Evolutionary conservation across 2,888 invertebrate genomes (phyloP).

Genomic region (Abrostola tripartita): DNA sequence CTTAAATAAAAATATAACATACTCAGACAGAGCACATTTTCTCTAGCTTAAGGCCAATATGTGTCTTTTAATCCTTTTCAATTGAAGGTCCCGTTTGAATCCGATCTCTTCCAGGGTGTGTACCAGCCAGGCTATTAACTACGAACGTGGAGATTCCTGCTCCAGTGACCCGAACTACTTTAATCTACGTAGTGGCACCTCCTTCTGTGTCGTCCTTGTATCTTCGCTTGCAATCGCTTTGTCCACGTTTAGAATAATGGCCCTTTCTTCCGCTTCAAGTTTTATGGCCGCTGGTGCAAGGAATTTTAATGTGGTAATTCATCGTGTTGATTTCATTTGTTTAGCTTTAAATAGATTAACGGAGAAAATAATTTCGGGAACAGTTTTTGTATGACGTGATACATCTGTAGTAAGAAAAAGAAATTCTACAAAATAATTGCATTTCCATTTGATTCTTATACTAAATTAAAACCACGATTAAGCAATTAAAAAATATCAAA

Average conservation of each 20-base stretch:
- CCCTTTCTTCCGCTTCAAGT: not conserved
- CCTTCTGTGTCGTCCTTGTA: conserved; percentile 4
- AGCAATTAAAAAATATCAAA: too few relatives aligned
- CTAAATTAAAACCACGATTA: too few relatives aligned
- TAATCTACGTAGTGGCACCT: conserved; percentile 24
- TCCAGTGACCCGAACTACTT: conserved; percentile 28
- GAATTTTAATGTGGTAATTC: not conserved
- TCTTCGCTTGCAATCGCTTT: conserved; percentile 7
- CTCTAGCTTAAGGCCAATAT: not conserved
- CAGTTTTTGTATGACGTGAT: too few relatives aligned
- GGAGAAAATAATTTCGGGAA: too few relatives aligned
- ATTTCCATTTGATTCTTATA: too few relatives aligned
- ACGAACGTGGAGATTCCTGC: conserved; percentile 11
- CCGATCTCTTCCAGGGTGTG: conserved; percentile 1
- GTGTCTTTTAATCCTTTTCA: not conserved
- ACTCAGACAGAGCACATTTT: not conserved
- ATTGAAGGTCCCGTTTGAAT: conserved; percentile 10
- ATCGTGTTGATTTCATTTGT: not conserved
- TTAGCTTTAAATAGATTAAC: not conserved
- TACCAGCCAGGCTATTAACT: conserved; percentile 39
- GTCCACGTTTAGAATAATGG: conserved; percentile 11
- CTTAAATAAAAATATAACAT: too few relatives aligned
- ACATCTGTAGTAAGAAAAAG: too few relatives aligned
- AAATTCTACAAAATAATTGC: too few relatives aligned
- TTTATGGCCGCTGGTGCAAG: conserved; percentile 1